A percentile compares a stretch with the other conserved stretches of the same genome.
These are phyloP conservation scores for Peromyscus melanophrys DNA, from an alignment of 2,797 vertebrate genomes.

Conservation along the genomic window DNA sequence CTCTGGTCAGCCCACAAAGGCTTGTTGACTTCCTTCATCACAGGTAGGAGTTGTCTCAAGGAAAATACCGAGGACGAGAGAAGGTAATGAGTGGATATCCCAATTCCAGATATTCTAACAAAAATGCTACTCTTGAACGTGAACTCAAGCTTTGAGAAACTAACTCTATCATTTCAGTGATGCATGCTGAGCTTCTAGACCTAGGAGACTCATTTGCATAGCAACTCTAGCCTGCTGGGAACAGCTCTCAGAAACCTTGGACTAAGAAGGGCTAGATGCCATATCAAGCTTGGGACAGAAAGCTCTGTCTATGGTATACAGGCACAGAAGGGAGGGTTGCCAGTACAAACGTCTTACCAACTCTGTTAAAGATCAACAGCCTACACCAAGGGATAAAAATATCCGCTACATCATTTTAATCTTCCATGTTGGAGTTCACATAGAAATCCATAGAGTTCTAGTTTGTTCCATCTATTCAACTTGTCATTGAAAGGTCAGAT, in stretches of 20 bases:
- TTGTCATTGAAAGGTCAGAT: not conserved
- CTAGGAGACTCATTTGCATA: not conserved
- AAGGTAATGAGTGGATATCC: not conserved
- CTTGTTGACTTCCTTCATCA: not conserved
- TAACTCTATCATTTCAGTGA: conserved; percentile 19
- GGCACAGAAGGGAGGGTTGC: not conserved
- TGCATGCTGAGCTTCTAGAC: not conserved
- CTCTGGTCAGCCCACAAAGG: not conserved
- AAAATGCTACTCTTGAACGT: conserved; percentile 17
- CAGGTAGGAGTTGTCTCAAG: not conserved
- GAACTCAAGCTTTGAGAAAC: conserved; percentile 6
- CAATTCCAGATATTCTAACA: conserved; percentile 20
- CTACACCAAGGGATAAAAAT: not conserved
- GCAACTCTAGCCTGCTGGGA: not conserved
- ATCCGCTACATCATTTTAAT: conserved; percentile 28
- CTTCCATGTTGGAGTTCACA: not conserved
- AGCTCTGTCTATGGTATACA: not conserved
- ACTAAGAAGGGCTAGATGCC: not conserved
- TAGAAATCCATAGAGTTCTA: conserved; percentile 17
- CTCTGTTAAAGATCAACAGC: not conserved
- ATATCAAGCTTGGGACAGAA: accelerated
- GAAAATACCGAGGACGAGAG: not conserved
- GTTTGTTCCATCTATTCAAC: not conserved
- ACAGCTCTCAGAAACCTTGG: not conserved
- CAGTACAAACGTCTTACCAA: not conserved